Base-by-base conservation (phyloP, 2,888 invertebrate genomes). In the Tribolium freemani region DNA sequence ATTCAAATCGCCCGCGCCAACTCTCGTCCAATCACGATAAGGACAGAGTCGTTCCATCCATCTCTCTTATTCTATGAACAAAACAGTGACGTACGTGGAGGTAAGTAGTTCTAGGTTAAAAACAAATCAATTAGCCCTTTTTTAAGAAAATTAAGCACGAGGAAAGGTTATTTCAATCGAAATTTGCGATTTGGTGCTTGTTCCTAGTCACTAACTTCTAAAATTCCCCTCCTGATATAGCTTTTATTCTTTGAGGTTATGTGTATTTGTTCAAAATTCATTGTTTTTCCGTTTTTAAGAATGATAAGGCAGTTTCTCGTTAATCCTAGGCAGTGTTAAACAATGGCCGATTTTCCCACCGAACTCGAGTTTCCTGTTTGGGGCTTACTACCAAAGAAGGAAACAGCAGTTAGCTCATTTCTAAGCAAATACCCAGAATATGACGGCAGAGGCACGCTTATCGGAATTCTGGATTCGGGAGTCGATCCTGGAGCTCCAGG, bases 381-480 rank as follows among this genome's bases (percentile, higher is more conserved):
- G 90, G 93, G 93, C 81, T 90, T 97, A 84, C 89, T 96, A 83
- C 98, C 98, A 57, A 98, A 98, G 89, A 94, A 94, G 87, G 98
- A 98, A 88, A 98, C 98, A 26, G 96, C 95, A 72, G 96, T 96
- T 6, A 89, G 91, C 53, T 92, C 93, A 75, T 98, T 98, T 88
- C 86, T 97, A 74, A 91, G 90, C 79, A 97, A 96, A 89, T 93
- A 96, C 88, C 95, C 97, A 0, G 90, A 92, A 67, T 97, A 93
- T 85, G 97, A 99, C 90, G 99, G 99, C 46, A 90, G 96, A 82
- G 94, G 93, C 81, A 93, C 96, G 61, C 89, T 94, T 77, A 97
- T 99, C 84, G 99, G 98, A 50, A 95, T 99, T 85, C 93, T 99
- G 80, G 99, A 99, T 88, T 98, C 98, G 2, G 99, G 99, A 5